Evolutionary conservation across 2,888 invertebrate species (phyloP).

Genomic region (Agonopterix heracliana): DNA sequence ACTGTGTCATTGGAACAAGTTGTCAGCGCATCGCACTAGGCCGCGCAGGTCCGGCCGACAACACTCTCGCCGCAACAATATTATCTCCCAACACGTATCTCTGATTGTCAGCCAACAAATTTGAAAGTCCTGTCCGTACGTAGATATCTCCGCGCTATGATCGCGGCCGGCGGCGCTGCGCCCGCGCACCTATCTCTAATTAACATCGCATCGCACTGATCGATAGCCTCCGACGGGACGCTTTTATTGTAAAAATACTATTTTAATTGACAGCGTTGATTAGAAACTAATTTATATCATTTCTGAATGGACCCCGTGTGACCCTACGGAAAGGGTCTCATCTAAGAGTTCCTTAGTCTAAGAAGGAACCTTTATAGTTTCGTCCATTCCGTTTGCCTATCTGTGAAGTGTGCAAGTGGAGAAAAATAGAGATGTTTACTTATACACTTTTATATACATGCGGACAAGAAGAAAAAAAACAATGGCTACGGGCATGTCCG

Average conservation of each 20-base stretch:
- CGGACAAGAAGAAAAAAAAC: too few relatives aligned
- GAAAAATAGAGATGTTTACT: too few relatives aligned
- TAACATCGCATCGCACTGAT: conserved; percentile 46
- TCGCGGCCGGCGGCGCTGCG: conserved; percentile 15
- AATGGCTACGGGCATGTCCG: too few relatives aligned
- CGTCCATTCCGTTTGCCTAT: too few relatives aligned
- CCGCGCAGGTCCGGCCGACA: background rate
- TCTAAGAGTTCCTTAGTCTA: too few relatives aligned
- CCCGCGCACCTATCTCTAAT: conserved; percentile 49
- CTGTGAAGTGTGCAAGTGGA: too few relatives aligned
- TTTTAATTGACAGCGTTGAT: conserved; percentile 42
- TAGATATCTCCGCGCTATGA: conserved; percentile 35
- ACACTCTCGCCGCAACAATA: conserved; percentile 4
- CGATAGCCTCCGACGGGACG: conserved; percentile 26
- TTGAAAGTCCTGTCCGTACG: conserved; percentile 41
- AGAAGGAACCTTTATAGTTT: too few relatives aligned
- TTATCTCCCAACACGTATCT: conserved; percentile 44
- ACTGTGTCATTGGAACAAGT: too few relatives aligned
- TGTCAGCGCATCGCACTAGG: background rate
- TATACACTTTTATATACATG: too few relatives aligned
- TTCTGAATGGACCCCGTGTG: background rate
- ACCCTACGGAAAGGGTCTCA: background rate
- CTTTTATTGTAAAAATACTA: conserved; percentile 24
- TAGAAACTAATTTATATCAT: conserved; percentile 17
- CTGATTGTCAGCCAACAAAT: conserved; percentile 44